These are phyloP conservation scores for Lineus longissimus DNA, from an alignment of 1,140 invertebrate genomes.

Conservation along the genomic window DNA sequence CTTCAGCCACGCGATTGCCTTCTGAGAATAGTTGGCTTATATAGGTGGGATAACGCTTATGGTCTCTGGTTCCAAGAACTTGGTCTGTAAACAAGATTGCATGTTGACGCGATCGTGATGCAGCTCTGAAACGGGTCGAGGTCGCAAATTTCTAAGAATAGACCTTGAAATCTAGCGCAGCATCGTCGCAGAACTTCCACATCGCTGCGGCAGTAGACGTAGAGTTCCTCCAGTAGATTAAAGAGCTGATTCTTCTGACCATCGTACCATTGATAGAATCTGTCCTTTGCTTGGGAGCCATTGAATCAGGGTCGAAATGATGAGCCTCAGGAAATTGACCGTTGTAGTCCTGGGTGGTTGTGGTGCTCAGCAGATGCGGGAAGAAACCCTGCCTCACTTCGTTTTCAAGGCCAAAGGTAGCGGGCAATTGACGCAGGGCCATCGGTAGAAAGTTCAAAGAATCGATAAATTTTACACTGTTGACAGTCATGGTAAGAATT, in stretches of 20 bases:
- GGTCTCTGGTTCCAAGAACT: background rate
- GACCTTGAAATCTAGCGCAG: background rate
- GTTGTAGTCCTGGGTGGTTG: conserved; percentile 12
- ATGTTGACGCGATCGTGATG: conserved; percentile 1
- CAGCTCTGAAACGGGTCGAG: background rate
- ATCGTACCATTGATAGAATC: conserved; percentile 18
- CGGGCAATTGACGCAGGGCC: conserved; percentile 12
- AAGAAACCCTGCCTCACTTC: conserved; percentile 20
- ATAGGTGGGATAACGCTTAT: background rate
- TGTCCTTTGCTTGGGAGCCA: conserved; percentile 5
- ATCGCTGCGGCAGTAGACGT: background rate
- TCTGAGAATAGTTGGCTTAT: background rate
- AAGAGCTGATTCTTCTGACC: conserved; percentile 10
- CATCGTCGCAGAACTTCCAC: conserved; percentile 17
- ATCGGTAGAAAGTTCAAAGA: conserved; percentile 14
- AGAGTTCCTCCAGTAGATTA: conserved; percentile 14
- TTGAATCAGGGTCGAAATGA: conserved; percentile 14
- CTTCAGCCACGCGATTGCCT: background rate
- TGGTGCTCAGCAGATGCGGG: conserved; percentile 18
- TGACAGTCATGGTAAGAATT: background rate
- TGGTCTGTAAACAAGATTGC: background rate
- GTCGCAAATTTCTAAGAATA: background rate
- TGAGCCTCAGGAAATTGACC: conserved; percentile 9
- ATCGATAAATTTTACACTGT: background rate
- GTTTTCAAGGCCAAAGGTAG: conserved; percentile 8